A percentile compares a stretch with the other conserved stretches of the same genome.
Conservation (phyloP, 2,888 invertebrate species). For the Mellilla xanthometata region DNA sequence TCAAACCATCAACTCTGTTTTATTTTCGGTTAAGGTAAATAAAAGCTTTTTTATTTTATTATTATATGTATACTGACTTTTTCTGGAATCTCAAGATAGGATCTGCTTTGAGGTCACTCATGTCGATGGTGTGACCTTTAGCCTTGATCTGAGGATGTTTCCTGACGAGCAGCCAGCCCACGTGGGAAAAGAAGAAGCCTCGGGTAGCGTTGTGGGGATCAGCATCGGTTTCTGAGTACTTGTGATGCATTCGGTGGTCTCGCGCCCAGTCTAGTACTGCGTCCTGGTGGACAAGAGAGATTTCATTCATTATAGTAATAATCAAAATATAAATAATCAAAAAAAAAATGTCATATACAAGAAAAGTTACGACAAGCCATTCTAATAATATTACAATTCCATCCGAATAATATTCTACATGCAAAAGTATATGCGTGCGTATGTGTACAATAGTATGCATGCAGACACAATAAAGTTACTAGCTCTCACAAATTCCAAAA, state of each 20-base stretch:
- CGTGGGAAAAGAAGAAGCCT: slow-evolving; percentile 97
- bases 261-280: slow-evolving; percentile 90
- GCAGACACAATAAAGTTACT: too few species aligned
- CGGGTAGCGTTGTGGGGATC: slow-evolving; percentile 96
- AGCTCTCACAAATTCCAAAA: too few species aligned
- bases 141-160: slow-evolving; percentile 95
- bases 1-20: too few species aligned
- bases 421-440: too few species aligned
- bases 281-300: slow-evolving; percentile 74
- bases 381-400: too few species aligned
- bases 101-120: slow-evolving; percentile 91
- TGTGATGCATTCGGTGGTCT: slow-evolving; percentile 94
- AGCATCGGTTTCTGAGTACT: slow-evolving; percentile 96
- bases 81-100: slow-evolving; percentile 92
- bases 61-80: slow-evolving; percentile 82
- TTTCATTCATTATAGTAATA: background rate
- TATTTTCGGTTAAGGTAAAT: too few species aligned
- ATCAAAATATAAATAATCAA: too few species aligned
- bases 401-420: too few species aligned
- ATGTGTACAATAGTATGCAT: too few species aligned
- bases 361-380: too few species aligned
- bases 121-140: slow-evolving; percentile 92
- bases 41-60: too few species aligned
- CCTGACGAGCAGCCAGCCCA: slow-evolving; percentile 95
- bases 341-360: too few species aligned